Evolutionary conservation across 2,113 vertebrate genomes (phyloP), one percentile per base, ranked within the genome.

Genomic region (Mesocricetus auratus): DNA sequence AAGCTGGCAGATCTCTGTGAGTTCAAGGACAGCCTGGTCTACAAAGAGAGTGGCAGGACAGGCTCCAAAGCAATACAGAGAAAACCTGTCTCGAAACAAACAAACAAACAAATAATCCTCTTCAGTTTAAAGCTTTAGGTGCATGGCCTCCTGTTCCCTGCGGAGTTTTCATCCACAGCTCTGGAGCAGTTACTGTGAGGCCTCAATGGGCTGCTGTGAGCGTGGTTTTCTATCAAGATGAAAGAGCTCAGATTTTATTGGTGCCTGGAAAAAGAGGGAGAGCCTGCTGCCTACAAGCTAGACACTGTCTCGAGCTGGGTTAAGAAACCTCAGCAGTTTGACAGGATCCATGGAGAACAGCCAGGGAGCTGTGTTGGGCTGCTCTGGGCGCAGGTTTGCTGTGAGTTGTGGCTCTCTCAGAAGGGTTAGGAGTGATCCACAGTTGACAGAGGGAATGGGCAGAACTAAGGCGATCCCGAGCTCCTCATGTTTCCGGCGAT

Each of bases 381-480:
- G 47, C 66, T 87, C 13, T 71, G 47, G 64, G 17, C 53, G 45
- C 22, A 26, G 22, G 21, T 69, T 26, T 71, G 47, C 33, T 87
- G 85, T 69, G 17, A 86, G 85, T 86, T 69, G 64, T 22, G 85
- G 21, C 31, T 50, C 26, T 33, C 16, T 17, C 45, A 47, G 29
- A 36, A 15, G 19, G 45, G 19, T n/a, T 50, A 62, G 16, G 53
- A 31, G 33, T 6, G 7, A 1, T 11, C 6, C 12, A 11, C 1
- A 31, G 26, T 3, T 0, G 7, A 45, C 11, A 22, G 24, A 8
- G 10, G 6, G 5, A n/a, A 31, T 12, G 58, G 19, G 31, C 6
- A 64, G 50, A 22, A 45, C n/a, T 45, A 26, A n/a, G 3, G 1
- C 6, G 53, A 9, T 6, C 16, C 17, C 17, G 42, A 66, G 58